Evolutionary conservation across 2,113 vertebrate genomes (phyloP).

Genomic region (Clarias magur): DNA sequence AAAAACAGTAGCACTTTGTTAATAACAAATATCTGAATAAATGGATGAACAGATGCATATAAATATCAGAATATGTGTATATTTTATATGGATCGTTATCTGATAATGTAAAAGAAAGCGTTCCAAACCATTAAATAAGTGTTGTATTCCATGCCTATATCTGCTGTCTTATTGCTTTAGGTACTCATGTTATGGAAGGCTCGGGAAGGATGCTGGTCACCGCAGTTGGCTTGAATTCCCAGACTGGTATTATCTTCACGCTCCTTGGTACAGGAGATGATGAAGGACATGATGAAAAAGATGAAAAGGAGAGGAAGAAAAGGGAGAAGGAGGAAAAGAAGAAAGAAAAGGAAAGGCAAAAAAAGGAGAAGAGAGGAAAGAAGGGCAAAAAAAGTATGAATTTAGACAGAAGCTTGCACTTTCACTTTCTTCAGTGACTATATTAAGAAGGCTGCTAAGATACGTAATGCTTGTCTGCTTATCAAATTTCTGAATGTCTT

Average conservation of each 20-base stretch:
- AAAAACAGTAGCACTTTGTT: background rate
- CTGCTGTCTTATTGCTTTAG: slow-evolving; percentile 61
- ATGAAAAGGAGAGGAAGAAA: slow-evolving; percentile 68
- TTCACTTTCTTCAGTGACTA: background rate
- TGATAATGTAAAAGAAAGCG: background rate
- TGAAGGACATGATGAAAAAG: slow-evolving; percentile 80
- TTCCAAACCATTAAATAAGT: background rate
- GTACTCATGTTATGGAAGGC: slow-evolving; percentile 98
- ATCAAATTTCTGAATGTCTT: background rate
- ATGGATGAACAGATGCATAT: background rate
- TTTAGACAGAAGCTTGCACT: background rate
- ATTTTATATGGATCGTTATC: background rate
- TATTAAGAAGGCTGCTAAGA: background rate
- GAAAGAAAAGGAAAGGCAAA: slow-evolving; percentile 62
- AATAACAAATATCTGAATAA: background rate
- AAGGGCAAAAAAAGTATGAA: slow-evolving; percentile 67
- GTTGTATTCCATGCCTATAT: background rate
- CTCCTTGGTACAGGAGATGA: slow-evolving; percentile 88
- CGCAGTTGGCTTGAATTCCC: slow-evolving; percentile 93
- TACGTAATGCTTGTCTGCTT: background rate
- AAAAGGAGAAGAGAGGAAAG: slow-evolving; percentile 56
- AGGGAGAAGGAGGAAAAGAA: slow-evolving; percentile 48
- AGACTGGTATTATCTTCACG: slow-evolving; percentile 96
- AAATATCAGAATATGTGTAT: background rate
- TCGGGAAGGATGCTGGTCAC: slow-evolving; percentile 95